Evolutionary conservation across 2,888 invertebrate species (phyloP).

Genomic region (Portevinia maculata): DNA sequence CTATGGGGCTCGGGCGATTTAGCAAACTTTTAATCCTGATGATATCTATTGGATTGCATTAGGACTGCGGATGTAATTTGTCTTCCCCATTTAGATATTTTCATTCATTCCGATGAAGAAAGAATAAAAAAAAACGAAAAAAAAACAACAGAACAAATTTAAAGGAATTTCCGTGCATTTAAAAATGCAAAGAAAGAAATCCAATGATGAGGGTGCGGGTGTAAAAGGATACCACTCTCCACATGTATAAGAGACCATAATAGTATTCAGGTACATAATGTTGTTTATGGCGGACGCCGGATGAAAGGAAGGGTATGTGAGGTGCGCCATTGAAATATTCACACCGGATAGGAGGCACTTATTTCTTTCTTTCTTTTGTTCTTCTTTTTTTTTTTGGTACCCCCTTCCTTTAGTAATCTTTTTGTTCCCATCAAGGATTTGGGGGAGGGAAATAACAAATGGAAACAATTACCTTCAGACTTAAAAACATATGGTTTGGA

Average conservation of each 20-base stretch:
- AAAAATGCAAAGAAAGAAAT: conserved; percentile 66
- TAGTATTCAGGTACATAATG: too few species aligned
- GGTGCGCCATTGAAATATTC: conserved; percentile 68
- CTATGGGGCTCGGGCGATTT: conserved; percentile 20
- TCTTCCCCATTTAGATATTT: conserved; percentile 67
- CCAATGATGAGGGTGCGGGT: conserved; percentile 47
- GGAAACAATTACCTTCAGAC: conserved; percentile 63
- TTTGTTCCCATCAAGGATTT: conserved; percentile 50
- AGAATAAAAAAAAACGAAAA: conserved; percentile 18
- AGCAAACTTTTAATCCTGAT: conserved; percentile 17
- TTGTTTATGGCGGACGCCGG: conserved; percentile 50
- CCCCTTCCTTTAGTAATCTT: conserved; percentile 26
- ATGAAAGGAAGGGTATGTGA: conserved; percentile 49
- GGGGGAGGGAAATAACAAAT: conserved; percentile 28
- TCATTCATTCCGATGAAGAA: conserved; percentile 42
- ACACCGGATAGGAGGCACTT: conserved; percentile 60
- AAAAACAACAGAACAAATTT: conserved; percentile 18
- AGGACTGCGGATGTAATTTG: conserved; percentile 70
- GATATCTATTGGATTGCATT: conserved; percentile 40
- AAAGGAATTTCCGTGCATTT: conserved; percentile 69
- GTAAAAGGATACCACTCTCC: background rate
- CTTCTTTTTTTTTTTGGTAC: background rate
- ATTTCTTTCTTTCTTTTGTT: conserved; percentile 26
- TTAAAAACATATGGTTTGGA: conserved; percentile 25
- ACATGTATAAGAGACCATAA: conserved; percentile 49